Evolutionary conservation across 2,113 vertebrate species (phyloP), one percentile per base, ranked within the genome.

Genomic region (Oreotrochilus melanogaster): DNA sequence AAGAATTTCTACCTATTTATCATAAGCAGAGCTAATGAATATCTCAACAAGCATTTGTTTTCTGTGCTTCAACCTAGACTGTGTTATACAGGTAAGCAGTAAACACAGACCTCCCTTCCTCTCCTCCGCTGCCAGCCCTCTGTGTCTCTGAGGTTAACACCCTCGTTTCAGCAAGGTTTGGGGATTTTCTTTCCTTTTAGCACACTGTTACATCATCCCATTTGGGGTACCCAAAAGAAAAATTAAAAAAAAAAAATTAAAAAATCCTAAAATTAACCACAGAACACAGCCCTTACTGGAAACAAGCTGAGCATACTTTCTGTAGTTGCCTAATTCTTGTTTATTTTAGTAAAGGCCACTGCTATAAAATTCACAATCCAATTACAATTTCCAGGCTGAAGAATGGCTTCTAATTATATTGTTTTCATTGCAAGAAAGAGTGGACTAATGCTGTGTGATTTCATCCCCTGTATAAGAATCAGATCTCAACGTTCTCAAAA

Each of bases 341-440:
- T 96, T 92, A 92, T 93, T 85, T 88, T 86, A 93, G 76, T 94
- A 78, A 91, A 93, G 64, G 92, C 85, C 88, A 74, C 54, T 15
- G 43, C 78, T 75, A 95, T 96, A 93, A 96, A 95, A 95, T 82
- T 76, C 93, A 94, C 91, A 96, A 94, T 93, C 89, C 92, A 95
- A 94, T 95, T 96, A 92, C 94, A 85, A 66, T 85, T 88, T 94
- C 85, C 67, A 72, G 42, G 74, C 87, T 92, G 89, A 91, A 91
- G 87, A 95, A 95, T 80, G 78, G 50, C 17, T 95, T 89, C 87
- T 89, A 89, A 94, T 96, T 93, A 88, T 76, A 80, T 73, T 92
- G 81, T 92, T 94, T 92, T 85, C 60, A 58, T 35, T 35, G 71
- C 56, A 84, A 11, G 65, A 79, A 80, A 48, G 76, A 65, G 43